Percentiles rank a stretch among this genome's conserved stretches.
phyloP scores from a whole-genome alignment of 2,113 vertebrate species.

The Heliornis fulica region DNA sequence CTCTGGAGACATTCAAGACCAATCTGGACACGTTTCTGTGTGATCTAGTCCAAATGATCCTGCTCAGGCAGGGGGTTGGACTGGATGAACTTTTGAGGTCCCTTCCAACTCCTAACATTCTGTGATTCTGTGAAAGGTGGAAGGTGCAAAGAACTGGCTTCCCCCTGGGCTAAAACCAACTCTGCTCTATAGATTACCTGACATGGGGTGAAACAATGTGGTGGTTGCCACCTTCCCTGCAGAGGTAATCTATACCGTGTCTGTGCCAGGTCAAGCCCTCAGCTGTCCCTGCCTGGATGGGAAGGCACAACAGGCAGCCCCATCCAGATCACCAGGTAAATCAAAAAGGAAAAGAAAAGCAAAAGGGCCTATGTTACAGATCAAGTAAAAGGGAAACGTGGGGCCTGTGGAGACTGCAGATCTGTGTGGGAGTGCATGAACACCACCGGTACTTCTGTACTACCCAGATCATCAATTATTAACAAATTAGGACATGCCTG shows the following conservation, averaged over 20 bases:
- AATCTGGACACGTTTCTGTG: no score
- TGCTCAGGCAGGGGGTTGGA: no score
- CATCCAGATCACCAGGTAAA: neutral
- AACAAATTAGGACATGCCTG: slow-evolving; percentile 35
- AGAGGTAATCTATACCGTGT: neutral
- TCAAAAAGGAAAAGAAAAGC: neutral
- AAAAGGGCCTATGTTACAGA: neutral
- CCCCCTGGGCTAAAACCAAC: neutral
- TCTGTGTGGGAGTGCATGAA: neutral
- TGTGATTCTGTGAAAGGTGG: no score
- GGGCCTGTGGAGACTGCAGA: neutral
- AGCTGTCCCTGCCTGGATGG: neutral
- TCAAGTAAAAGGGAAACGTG: neutral
- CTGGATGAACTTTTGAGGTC: no score
- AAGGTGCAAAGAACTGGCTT: neutral
- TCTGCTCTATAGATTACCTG: neutral
- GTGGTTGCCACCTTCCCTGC: neutral
- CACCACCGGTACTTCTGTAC: neutral
- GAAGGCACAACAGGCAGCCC: neutral
- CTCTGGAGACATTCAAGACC: no score
- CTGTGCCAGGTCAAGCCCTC: neutral
- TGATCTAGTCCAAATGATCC: no score
- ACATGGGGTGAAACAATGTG: neutral
- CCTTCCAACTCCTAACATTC: no score
- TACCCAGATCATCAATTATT: slow-evolving; percentile 44